phyloP scores from a whole-genome alignment of 2,113 vertebrate species.

The Trochalopteron elliotii region DNA sequence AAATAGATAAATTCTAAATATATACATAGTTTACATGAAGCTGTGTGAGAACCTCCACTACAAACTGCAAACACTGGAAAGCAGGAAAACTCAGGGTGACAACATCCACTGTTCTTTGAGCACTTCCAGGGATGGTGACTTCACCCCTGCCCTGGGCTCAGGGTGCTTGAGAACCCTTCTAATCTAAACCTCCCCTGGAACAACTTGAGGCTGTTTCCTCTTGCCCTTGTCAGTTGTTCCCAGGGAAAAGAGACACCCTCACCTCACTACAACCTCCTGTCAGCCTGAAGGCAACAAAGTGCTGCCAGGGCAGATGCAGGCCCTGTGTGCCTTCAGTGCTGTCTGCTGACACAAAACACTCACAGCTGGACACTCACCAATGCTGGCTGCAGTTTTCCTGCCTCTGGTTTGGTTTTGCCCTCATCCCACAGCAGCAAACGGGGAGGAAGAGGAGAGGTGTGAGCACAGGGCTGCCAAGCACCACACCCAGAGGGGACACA shows the following conservation, averaged over 20 bases:
- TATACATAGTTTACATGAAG: no score
- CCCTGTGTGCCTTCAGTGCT: not conserved
- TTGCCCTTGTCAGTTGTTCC: not conserved
- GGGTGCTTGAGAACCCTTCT: not conserved
- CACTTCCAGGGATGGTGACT: not conserved
- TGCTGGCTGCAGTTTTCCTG: accelerated
- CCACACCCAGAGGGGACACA: not conserved
- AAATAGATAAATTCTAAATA: no score
- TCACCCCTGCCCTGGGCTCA: not conserved
- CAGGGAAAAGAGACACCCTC: not conserved
- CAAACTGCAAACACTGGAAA: no score
- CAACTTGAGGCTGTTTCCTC: not conserved
- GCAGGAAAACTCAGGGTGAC: no score
- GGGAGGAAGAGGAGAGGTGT: not conserved
- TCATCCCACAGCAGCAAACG: not conserved
- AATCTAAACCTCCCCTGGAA: not conserved
- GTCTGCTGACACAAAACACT: not conserved
- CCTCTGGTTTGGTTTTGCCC: not conserved
- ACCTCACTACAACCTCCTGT: not conserved
- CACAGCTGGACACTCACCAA: not conserved
- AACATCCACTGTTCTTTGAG: not conserved
- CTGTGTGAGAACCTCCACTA: no score
- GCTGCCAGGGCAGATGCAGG: not conserved
- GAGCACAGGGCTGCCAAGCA: not conserved
- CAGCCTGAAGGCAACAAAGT: not conserved